A percentile compares a stretch with the other conserved stretches of the same genome.
phyloP scores from a whole-genome alignment of 2,888 invertebrate species.

The Stratiomys singularior region DNA sequence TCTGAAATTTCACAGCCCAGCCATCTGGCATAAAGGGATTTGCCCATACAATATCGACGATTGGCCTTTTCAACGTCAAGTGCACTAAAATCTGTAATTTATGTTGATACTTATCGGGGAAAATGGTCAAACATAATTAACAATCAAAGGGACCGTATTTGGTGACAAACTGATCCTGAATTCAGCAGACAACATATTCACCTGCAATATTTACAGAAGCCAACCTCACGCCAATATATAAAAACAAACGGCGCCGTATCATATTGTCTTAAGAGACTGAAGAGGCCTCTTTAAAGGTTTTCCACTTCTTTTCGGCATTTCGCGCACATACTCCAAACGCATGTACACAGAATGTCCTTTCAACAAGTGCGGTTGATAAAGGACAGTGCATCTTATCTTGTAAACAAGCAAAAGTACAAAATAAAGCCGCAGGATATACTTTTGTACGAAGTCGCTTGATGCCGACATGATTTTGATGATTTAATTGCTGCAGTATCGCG shows the following conservation, averaged over 20 bases:
- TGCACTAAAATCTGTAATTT: slow-evolving; percentile 12
- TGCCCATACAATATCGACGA: too few relatives aligned
- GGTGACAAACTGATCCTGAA: slow-evolving; percentile 33
- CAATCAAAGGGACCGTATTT: slow-evolving; percentile 23
- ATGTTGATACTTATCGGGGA: slow-evolving; percentile 35
- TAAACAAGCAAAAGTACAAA: slow-evolving; percentile 46
- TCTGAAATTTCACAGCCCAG: too few relatives aligned
- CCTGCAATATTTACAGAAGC: slow-evolving; percentile 48
- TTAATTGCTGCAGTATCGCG: slow-evolving; percentile 30
- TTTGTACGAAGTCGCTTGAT: slow-evolving; percentile 7
- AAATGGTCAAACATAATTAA: slow-evolving; percentile 39
- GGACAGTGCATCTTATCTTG: slow-evolving; percentile 46
- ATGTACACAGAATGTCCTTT: slow-evolving; percentile 48
- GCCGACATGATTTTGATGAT: slow-evolving; percentile 46
- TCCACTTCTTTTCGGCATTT: slow-evolving; percentile 51
- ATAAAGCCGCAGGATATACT: not conserved
- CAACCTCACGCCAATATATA: slow-evolving; percentile 46
- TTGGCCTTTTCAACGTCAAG: not conserved
- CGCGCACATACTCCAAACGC: slow-evolving; percentile 37
- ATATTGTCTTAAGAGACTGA: slow-evolving; percentile 49
- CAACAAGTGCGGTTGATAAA: slow-evolving; percentile 55
- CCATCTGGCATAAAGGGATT: too few relatives aligned
- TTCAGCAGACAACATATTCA: slow-evolving; percentile 25
- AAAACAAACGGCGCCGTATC: slow-evolving; percentile 47
- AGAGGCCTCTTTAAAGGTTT: slow-evolving; percentile 25